Conservation (phyloP, 2,888 invertebrate species). For the Heliconius erato region DNA sequence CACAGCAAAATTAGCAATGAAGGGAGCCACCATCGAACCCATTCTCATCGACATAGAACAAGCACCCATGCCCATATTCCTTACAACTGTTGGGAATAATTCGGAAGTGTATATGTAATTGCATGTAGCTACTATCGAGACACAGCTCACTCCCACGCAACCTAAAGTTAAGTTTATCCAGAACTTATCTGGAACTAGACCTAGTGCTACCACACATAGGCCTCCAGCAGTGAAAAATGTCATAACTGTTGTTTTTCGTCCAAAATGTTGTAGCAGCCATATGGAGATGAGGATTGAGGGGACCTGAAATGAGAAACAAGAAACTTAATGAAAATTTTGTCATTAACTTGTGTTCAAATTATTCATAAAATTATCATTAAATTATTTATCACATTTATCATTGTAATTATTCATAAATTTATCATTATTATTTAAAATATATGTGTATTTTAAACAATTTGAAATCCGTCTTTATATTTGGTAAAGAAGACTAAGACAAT, state of each 20-base stretch:
- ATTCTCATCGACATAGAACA: conserved; percentile 93
- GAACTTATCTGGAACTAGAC: conserved; percentile 80
- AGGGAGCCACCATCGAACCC: conserved; percentile 94
- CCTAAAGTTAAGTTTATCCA: conserved; percentile 88
- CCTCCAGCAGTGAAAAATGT: conserved; percentile 87
- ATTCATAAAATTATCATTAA: too few species aligned
- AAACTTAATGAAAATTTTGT: background rate
- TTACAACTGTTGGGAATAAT: conserved; percentile 94
- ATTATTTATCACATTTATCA: too few species aligned
- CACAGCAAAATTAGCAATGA: conserved; percentile 87
- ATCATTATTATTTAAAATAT: too few species aligned
- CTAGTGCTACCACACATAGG: conserved; percentile 86
- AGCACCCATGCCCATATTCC: conserved; percentile 94
- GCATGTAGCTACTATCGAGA: conserved; percentile 91
- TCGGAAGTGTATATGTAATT: conserved; percentile 95
- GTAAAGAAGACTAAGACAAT: too few species aligned
- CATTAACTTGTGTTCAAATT: too few species aligned
- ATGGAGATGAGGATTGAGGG: conserved; percentile 81
- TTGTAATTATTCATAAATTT: too few species aligned
- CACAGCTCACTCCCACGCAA: conserved; percentile 91
- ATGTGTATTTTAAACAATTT: too few species aligned
- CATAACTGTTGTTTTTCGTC: conserved; percentile 88
- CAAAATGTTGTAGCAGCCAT: conserved; percentile 87
- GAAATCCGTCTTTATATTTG: too few species aligned
- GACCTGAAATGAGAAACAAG: conserved; percentile 83